Conservation (phyloP, 2,797 vertebrate species). For the Selene dorsalis region DNA sequence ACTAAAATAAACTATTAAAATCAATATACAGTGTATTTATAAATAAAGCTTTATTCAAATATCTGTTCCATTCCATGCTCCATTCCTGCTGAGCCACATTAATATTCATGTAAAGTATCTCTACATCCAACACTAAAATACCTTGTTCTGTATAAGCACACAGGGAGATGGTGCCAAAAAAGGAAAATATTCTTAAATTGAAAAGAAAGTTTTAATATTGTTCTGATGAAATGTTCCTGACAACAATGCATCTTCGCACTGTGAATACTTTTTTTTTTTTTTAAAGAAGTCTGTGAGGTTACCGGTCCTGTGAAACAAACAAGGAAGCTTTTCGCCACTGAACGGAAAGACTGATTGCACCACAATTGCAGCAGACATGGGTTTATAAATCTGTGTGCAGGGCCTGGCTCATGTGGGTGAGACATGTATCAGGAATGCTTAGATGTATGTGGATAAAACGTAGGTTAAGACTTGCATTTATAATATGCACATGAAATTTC, state of each 20-base stretch:
- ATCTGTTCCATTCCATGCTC: too few species aligned
- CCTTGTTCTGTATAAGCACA: background rate
- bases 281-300: conserved; percentile 17
- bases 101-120: background rate
- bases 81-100: background rate
- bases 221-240: conserved; percentile 19
- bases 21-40: background rate
- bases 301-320: conserved; percentile 52
- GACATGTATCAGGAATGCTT: conserved; percentile 40
- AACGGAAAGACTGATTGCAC: conserved; percentile 67
- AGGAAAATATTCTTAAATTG: background rate
- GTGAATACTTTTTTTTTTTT: conserved; percentile 12
- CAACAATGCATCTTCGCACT: conserved; percentile 35
- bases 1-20: background rate
- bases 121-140: background rate
- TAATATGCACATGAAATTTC: background rate
- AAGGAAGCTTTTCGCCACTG: conserved; percentile 31
- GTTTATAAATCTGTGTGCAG: conserved; percentile 31
- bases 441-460: background rate
- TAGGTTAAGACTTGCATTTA: background rate
- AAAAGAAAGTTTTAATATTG: background rate
- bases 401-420: conserved; percentile 30
- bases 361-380: conserved; percentile 56
- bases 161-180: background rate
- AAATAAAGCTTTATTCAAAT: background rate